Percentiles rank a stretch among this genome's conserved stretches.
phyloP scores from a whole-genome alignment of 2,113 vertebrate species.

The Crotalus tigris region DNA sequence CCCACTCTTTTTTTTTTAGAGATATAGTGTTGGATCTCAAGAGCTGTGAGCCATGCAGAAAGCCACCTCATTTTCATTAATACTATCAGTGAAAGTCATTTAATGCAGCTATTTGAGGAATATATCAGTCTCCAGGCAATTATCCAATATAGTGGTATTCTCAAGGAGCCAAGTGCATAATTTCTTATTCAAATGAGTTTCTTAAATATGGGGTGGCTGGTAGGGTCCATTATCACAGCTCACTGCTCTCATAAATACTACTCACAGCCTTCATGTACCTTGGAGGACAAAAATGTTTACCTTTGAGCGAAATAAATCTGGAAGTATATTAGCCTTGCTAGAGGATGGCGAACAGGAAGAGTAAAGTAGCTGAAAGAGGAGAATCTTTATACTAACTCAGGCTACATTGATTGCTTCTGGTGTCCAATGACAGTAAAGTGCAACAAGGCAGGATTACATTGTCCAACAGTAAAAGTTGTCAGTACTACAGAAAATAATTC shows the following conservation, averaged over 20 bases:
- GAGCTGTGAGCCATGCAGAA: not conserved
- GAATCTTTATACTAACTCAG: not conserved
- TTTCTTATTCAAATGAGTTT: not conserved
- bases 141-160: not conserved
- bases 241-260: not conserved
- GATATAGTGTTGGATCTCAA: not conserved
- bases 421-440: not conserved
- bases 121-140: too few relatives aligned
- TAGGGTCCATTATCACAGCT: not conserved
- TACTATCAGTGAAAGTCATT: not conserved
- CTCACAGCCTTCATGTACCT: not conserved
- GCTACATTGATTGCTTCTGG: not conserved
- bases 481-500: not conserved
- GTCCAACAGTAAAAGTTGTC: not conserved
- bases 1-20: not conserved
- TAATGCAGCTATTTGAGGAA: not conserved
- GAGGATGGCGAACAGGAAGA: not conserved
- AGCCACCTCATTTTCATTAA: not conserved
- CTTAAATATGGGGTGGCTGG: not conserved
- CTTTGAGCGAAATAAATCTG: not conserved
- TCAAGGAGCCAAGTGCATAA: not conserved
- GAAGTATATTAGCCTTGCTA: not conserved
- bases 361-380: not conserved
- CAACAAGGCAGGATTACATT: not conserved
- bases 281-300: not conserved